phyloP scores from a whole-genome alignment of 2,888 invertebrate genomes.

The Callyntrura sp. region DNA sequence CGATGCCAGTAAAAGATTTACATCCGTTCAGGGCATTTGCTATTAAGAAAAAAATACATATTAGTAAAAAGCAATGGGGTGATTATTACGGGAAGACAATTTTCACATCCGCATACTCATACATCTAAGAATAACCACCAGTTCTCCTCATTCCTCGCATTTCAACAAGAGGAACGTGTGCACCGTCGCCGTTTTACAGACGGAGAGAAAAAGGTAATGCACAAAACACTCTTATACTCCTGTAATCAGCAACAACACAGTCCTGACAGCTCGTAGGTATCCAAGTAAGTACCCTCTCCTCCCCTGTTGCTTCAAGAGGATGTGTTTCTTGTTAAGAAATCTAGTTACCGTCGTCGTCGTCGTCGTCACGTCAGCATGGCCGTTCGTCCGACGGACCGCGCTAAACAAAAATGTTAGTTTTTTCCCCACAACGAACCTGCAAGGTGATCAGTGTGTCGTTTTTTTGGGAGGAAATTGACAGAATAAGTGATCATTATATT shows the following conservation, averaged over 20 bases:
- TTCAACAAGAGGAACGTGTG: neutral
- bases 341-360: no score
- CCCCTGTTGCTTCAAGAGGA: no score
- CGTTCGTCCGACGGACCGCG: neutral
- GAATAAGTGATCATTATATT: constrained; percentile 30
- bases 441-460: constrained; percentile 5
- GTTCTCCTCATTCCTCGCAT: neutral
- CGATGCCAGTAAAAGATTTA: neutral
- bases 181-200: neutral
- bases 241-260: neutral
- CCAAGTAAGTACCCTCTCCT: no score
- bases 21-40: constrained; percentile 11
- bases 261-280: no score
- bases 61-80: neutral
- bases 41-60: constrained; percentile 13
- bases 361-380: no score
- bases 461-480: constrained; percentile 37
- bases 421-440: neutral
- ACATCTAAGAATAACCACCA: neutral
- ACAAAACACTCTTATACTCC: no score
- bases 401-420: no score
- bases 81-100: constrained; percentile 18
- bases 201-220: neutral
- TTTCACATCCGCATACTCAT: constrained; percentile 62
- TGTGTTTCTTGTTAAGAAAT: no score